Conservation (phyloP, 2,888 invertebrate species). For the Lasioglossum figueresi region DNA sequence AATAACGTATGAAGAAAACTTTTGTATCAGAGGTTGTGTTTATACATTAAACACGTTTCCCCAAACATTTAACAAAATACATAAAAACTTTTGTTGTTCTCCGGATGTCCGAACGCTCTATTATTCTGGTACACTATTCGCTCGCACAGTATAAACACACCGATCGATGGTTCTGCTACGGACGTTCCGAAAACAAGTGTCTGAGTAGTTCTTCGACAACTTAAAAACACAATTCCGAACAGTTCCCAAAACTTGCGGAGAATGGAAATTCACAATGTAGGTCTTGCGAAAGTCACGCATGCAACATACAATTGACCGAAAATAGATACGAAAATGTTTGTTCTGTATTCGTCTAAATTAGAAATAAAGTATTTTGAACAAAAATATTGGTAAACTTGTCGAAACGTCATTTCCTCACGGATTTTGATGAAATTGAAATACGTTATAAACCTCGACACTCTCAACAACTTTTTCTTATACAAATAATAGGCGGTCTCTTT, state of each 20-base stretch:
- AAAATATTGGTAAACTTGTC: too few species aligned
- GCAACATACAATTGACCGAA: background rate
- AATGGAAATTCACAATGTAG: background rate
- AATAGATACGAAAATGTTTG: background rate
- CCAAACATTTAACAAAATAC: background rate
- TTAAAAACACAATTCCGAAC: constrained; percentile 1
- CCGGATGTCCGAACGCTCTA: background rate
- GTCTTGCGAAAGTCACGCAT: background rate
- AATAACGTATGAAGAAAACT: background rate
- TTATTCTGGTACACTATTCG: background rate
- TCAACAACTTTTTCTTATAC: too few species aligned
- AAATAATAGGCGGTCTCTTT: too few species aligned
- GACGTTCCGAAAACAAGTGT: background rate
- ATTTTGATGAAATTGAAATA: too few species aligned
- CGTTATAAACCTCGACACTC: too few species aligned
- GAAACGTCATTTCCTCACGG: too few species aligned
- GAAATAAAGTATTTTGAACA: too few species aligned
- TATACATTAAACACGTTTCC: background rate
- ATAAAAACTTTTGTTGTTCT: background rate
- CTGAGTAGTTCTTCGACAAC: background rate
- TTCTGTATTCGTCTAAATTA: background rate
- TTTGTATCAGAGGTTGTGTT: background rate
- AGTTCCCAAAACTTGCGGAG: background rate
- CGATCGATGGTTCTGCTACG: background rate
- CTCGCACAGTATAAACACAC: background rate